A percentile compares a stretch with the other conserved stretches of the same genome.
Evolutionary conservation across 1,140 invertebrate species (phyloP).

Genomic region (Linepithema humile): DNA sequence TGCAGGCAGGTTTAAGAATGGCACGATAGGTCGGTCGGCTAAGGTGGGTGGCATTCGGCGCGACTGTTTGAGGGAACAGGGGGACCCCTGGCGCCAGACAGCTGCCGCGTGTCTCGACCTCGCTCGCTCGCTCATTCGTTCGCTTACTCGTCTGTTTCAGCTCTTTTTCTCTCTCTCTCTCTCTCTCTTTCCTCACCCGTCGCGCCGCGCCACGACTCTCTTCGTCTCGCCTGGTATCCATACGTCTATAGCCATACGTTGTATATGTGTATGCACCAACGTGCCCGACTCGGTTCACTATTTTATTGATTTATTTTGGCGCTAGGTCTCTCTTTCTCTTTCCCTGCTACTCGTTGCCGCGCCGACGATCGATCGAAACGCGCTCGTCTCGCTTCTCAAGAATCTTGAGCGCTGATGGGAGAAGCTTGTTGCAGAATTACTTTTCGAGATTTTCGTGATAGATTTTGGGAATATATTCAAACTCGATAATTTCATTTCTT

Average conservation of each 20-base stretch:
- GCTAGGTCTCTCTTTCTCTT: constrained; percentile 53
- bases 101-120: constrained; percentile 78
- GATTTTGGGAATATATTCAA: not conserved
- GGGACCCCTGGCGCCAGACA: constrained; percentile 77
- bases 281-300: constrained; percentile 57
- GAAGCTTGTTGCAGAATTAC: not conserved
- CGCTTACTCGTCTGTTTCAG: constrained; percentile 65
- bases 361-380: constrained; percentile 68
- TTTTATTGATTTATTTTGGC: constrained; percentile 75
- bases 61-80: constrained; percentile 75
- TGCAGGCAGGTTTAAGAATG: constrained; percentile 75
- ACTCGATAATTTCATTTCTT: not conserved
- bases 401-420: not conserved
- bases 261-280: constrained; percentile 24
- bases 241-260: constrained; percentile 1
- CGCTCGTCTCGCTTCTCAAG: constrained; percentile 37
- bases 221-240: constrained; percentile 3
- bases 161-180: constrained; percentile 4
- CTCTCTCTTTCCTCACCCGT: constrained; percentile 5
- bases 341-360: not conserved
- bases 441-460: not conserved
- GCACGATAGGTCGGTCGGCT: constrained; percentile 75
- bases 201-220: constrained; percentile 14
- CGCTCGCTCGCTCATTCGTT: constrained; percentile 63
- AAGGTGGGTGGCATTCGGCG: constrained; percentile 76